Evolutionary conservation across 2,113 vertebrate genomes (phyloP).

Genomic region (Vulpes lagopus): DNA sequence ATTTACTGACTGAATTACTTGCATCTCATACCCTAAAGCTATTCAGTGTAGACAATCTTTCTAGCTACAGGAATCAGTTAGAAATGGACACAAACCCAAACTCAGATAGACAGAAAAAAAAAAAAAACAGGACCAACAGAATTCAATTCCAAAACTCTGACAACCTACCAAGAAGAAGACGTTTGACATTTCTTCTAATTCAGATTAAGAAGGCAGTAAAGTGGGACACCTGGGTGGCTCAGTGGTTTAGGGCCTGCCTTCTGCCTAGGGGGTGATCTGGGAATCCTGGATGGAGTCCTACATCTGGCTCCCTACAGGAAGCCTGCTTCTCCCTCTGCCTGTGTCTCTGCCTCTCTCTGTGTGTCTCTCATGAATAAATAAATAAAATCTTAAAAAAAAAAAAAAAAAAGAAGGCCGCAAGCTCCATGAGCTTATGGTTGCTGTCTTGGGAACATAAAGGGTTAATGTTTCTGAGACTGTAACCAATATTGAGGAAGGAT

Average conservation of each 20-base stretch:
- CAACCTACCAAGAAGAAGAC: not conserved
- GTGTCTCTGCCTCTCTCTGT: too few species aligned
- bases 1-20: not conserved
- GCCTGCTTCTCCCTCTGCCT: too few species aligned
- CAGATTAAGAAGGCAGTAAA: not conserved
- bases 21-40: not conserved
- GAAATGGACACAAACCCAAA: not conserved
- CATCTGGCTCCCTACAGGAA: too few species aligned
- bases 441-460: not conserved
- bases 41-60: not conserved
- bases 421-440: not conserved
- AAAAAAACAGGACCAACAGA: not conserved
- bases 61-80: not conserved
- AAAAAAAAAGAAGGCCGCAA: not conserved
- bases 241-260: too few species aligned
- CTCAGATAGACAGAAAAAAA: not conserved
- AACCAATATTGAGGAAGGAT: not conserved
- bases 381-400: too few species aligned
- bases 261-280: too few species aligned
- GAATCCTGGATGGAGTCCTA: too few species aligned
- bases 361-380: too few species aligned
- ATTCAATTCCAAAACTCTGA: not conserved
- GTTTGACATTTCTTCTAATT: not conserved
- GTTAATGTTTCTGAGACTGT: not conserved
- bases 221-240: too few species aligned